Base-by-base conservation (phyloP, 1,140 invertebrate species). In the Drosophila nigromelanica region DNA sequence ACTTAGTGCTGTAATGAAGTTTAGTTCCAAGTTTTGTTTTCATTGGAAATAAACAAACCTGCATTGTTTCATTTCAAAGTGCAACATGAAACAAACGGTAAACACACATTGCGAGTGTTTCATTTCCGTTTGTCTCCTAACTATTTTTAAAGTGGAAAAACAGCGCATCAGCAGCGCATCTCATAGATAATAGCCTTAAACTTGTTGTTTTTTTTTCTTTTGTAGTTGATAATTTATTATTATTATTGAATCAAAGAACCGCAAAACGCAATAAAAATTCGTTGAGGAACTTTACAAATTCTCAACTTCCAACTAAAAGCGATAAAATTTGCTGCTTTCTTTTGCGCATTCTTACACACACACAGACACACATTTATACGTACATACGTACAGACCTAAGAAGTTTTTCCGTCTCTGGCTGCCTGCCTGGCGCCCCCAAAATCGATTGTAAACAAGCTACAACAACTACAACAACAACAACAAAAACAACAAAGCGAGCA, bases 361-460 rank as follows among this genome's bases (percentile, higher is more conserved):
- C 40, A 71, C 64, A 69, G 27, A 67, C 51, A 73, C 45, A 45
- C 24, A 37, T 2, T 2, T 30, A 50, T 40, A 54, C 21, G 52
- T 51, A 52, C 37, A 43, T 35, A 52, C 18, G 45, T 39, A 37
- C 51, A 54, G 35, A 43, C 48, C 56, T 37, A 55, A 73, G 73
- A 75, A 75, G 60, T 75, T 75, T 63, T 74, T 50, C 52, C 74
- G 63, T 61, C 67, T 64, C 62, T 62, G 79, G 66, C 75, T 81
- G 75, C 64, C 83, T 83, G 56, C 77, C 62, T 90, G 87, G 87
- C 87, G 87, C 87, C 87, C 87, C 77, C 71, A 90, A 90, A 90
- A 90, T 90, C 87, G 87, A 90, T 90, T 90, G 77, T 82, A 89
- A 89, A 89, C 79, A 80, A 89, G 78, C 80, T 45, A 45, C 76